Percentiles rank a stretch among this genome's conserved stretches.
Conservation (phyloP, 2,888 invertebrate species). For the Noctua fimbriata region DNA sequence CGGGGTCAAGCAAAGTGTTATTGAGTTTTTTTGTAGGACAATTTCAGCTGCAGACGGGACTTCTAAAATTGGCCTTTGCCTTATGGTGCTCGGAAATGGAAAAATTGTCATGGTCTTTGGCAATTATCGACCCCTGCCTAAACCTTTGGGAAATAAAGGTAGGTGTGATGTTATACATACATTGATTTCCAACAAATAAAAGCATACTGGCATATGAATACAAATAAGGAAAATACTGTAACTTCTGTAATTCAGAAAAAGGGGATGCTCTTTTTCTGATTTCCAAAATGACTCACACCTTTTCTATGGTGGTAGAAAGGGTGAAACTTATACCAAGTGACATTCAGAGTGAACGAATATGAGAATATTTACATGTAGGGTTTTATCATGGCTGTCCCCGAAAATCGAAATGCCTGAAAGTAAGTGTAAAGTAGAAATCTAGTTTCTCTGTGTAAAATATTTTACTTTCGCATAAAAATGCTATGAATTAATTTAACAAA, state of each 20-base stretch:
- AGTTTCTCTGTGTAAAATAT: conserved; percentile 5
- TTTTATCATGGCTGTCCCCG: neutral
- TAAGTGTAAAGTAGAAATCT: neutral
- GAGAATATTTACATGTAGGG: neutral
- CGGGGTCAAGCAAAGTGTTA: conserved; percentile 43
- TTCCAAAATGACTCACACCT: neutral
- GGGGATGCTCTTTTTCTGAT: neutral
- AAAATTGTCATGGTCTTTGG: conserved; percentile 13
- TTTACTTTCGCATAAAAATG: neutral
- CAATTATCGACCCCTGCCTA: conserved; percentile 18
- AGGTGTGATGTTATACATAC: neutral
- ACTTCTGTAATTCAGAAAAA: neutral
- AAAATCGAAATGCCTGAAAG: neutral
- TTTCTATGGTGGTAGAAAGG: neutral
- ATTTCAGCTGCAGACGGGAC: conserved; percentile 11
- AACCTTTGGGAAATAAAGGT: conserved; percentile 31
- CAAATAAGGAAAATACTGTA: neutral
- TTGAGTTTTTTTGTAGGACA: conserved; percentile 34
- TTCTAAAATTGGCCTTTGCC: conserved; percentile 16
- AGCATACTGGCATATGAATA: neutral
- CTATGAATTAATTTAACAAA: too few relatives aligned
- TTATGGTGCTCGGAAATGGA: conserved; percentile 5
- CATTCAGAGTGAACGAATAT: neutral
- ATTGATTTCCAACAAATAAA: conserved; percentile 2
- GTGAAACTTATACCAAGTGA: neutral